phyloP scores from a whole-genome alignment of 2,113 vertebrate species.

The Chaetops frenatus region DNA sequence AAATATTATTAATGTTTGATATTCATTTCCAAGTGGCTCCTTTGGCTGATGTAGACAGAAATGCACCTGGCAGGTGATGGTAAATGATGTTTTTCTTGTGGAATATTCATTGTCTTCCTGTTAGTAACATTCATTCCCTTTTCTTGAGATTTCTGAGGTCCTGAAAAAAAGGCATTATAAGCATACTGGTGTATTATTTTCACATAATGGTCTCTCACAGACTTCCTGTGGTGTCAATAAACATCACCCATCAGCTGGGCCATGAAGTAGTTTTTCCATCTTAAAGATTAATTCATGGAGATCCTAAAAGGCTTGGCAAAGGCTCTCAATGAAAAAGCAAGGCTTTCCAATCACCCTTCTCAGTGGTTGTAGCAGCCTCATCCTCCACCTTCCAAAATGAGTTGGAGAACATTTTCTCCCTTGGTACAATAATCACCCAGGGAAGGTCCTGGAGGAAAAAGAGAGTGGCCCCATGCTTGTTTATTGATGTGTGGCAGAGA shows the following conservation, averaged over 20 bases:
- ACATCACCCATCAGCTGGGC: background rate
- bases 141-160: background rate
- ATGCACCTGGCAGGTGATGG: background rate
- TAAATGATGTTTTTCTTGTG: background rate
- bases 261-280: background rate
- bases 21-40: background rate
- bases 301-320: background rate
- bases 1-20: background rate
- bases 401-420: background rate
- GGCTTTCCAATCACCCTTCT: background rate
- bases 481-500: background rate
- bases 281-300: background rate
- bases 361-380: background rate
- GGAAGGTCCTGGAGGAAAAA: background rate
- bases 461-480: fast-evolving
- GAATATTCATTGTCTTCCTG: background rate
- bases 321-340: background rate
- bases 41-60: background rate
- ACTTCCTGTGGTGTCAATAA: background rate
- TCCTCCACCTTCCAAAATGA: background rate
- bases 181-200: background rate
- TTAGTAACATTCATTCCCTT: background rate
- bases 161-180: background rate
- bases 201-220: background rate
- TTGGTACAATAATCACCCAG: background rate